phyloP scores from a whole-genome alignment of 2,113 vertebrate species.

The Sisor rabdophorus region DNA sequence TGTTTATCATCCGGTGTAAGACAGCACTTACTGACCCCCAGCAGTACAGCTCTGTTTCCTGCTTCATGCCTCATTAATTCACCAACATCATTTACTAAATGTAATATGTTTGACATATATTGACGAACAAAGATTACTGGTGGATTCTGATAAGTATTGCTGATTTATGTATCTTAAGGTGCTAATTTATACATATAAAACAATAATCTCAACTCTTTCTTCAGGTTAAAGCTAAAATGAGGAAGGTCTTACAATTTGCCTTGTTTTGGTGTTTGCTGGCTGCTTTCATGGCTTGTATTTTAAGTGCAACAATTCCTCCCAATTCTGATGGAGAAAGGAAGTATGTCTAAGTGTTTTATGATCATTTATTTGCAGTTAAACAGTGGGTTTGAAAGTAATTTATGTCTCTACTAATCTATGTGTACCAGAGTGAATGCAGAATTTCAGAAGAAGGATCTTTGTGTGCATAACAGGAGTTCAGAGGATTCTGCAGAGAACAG shows the following conservation, averaged over 20 bases:
- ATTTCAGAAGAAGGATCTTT: constrained; percentile 68
- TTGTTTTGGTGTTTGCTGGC: constrained; percentile 75
- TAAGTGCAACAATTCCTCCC: constrained; percentile 68
- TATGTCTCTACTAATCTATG: constrained; percentile 12
- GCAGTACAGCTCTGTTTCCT: constrained; percentile 4
- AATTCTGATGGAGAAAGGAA: constrained; percentile 74
- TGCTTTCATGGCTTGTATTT: constrained; percentile 68
- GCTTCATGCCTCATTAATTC: not conserved
- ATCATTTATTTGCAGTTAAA: not conserved
- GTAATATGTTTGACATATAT: not conserved
- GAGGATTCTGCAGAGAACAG: constrained; percentile 50
- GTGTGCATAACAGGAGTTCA: constrained; percentile 22
- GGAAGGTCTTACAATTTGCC: constrained; percentile 65
- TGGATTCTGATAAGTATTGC: not conserved
- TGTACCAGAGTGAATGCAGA: constrained; percentile 71
- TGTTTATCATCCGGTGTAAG: constrained; percentile 23
- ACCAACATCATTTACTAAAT: not conserved
- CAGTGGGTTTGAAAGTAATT: not conserved
- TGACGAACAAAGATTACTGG: not conserved
- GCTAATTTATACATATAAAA: not conserved
- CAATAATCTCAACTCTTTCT: constrained; percentile 3
- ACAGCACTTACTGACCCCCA: constrained; percentile 24
- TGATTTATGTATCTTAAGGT: not conserved
- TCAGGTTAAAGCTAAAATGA: constrained; percentile 75
- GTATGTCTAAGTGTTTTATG: constrained; percentile 66